A percentile compares a stretch with the other conserved stretches of the same genome.
Evolutionary conservation across 2,797 vertebrate species (phyloP).

Genomic region (Enteromius radiatus): DNA sequence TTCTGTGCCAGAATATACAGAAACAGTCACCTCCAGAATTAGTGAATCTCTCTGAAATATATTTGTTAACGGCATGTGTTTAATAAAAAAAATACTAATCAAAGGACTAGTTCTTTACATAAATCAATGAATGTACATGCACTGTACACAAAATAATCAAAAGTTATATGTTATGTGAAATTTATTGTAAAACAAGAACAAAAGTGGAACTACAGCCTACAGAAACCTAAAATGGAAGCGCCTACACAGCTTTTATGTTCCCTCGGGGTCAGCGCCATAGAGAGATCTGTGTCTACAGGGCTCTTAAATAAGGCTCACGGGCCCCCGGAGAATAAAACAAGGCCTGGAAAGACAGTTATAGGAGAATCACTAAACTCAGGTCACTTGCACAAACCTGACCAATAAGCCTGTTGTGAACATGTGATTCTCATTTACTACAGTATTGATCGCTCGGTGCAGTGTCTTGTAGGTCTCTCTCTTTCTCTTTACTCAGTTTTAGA

Average conservation of each 20-base stretch:
- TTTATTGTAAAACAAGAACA: constrained; percentile 11
- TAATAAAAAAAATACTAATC: not conserved
- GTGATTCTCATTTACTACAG: constrained; percentile 54
- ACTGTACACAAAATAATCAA: not conserved
- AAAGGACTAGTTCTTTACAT: not conserved
- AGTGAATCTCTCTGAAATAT: not conserved
- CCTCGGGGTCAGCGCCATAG: constrained; percentile 30
- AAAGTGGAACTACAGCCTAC: constrained; percentile 23
- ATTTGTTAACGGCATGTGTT: not conserved
- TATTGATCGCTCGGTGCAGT: constrained; percentile 42
- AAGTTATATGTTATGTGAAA: not conserved
- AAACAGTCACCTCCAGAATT: not conserved
- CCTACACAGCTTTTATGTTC: constrained; percentile 43
- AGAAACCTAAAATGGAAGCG: constrained; percentile 28
- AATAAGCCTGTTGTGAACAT: constrained; percentile 53
- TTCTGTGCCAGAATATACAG: not conserved
- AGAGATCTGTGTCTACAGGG: constrained; percentile 34
- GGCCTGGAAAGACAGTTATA: constrained; percentile 15
- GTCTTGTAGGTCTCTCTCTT: constrained; percentile 14
- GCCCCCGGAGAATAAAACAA: constrained; percentile 13
- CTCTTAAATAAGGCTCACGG: constrained; percentile 27
- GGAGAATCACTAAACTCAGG: constrained; percentile 39
- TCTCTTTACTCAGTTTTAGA: not conserved
- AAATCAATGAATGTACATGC: not conserved
- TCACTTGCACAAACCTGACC: constrained; percentile 35